Evolutionary conservation across 1,140 invertebrate genomes (phyloP).

Genomic region (Plectus sambesii): DNA sequence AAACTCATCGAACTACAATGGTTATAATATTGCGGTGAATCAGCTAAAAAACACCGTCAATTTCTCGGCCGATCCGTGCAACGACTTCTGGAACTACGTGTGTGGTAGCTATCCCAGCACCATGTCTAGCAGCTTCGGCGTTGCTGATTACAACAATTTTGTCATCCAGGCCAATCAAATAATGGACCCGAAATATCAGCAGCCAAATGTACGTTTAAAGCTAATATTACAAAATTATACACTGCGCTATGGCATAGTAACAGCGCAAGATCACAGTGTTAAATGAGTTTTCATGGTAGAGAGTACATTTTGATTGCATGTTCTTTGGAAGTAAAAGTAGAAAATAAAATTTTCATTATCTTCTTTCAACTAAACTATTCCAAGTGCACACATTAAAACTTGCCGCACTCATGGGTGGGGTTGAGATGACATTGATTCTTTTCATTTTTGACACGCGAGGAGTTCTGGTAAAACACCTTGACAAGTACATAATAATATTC

Average conservation of each 20-base stretch:
- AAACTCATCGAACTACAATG: too few relatives aligned
- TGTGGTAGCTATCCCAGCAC: not conserved
- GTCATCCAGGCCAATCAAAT: slow-evolving; percentile 3
- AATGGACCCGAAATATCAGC: not conserved
- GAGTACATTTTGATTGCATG: too few relatives aligned
- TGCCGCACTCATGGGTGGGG: too few relatives aligned
- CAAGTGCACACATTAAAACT: too few relatives aligned
- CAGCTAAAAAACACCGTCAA: not conserved
- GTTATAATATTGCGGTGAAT: not conserved
- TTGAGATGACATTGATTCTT: too few relatives aligned
- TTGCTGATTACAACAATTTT: not conserved
- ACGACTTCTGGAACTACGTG: slow-evolving; percentile 3
- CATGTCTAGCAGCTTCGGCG: not conserved
- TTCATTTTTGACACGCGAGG: too few relatives aligned
- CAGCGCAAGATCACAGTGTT: slow-evolving; percentile 7
- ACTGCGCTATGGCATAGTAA: slow-evolving; percentile 13
- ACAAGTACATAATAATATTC: too few relatives aligned
- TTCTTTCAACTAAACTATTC: too few relatives aligned
- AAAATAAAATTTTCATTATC: too few relatives aligned
- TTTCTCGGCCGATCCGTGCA: slow-evolving; percentile 6
- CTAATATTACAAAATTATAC: not conserved
- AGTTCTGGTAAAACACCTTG: too few relatives aligned
- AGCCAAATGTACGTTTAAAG: too few relatives aligned
- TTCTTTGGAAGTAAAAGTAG: too few relatives aligned
- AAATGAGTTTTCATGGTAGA: slow-evolving; percentile 1